Evolutionary conservation across 2,113 vertebrate genomes (phyloP).

Genomic region (Python bivittatus): DNA sequence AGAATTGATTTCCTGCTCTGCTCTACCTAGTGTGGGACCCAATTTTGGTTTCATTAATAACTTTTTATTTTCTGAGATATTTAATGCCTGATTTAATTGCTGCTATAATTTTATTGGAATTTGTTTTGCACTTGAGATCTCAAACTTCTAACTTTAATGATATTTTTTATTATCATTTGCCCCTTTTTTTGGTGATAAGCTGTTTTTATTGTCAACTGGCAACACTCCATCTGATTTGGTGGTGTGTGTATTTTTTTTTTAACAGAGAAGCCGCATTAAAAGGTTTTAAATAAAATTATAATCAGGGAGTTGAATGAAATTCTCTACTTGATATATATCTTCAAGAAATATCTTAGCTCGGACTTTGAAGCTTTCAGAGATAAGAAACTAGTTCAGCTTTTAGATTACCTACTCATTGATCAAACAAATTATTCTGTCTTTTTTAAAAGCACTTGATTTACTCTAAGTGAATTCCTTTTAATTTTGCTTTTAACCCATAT

Average conservation of each 20-base stretch:
- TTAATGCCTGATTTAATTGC: neutral
- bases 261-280: neutral
- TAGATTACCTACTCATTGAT: neutral
- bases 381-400: neutral
- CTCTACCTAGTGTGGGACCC: neutral
- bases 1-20: neutral
- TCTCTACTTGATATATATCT: neutral
- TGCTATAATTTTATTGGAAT: neutral
- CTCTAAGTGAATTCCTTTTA: neutral
- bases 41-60: neutral
- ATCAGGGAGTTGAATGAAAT: neutral
- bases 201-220: conserved; percentile 4
- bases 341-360: neutral
- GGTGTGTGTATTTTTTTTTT: neutral
- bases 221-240: neutral
- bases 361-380: rapidly evolving
- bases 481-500: neutral
- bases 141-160: neutral
- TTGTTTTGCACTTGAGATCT: neutral
- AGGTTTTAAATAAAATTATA: neutral
- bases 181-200: neutral
- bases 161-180: neutral
- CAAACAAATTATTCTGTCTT: conserved; percentile 10
- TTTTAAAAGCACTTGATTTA: neutral
- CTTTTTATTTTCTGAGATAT: neutral